Evolutionary conservation across 2,888 invertebrate species (phyloP), one percentile per base, ranked within the genome.

Genomic region (Carabus problematicus): DNA sequence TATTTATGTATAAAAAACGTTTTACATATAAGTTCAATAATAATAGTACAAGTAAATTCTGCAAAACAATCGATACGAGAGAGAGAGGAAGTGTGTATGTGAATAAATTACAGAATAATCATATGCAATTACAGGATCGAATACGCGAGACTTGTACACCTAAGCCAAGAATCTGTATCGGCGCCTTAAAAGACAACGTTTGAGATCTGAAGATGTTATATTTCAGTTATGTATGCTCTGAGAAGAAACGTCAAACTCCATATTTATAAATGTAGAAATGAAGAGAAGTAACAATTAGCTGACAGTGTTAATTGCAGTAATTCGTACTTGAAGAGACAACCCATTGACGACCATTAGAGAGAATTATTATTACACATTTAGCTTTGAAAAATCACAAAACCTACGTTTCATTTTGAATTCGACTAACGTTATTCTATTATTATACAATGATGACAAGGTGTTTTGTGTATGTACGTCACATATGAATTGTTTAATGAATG

Each of bases 1-100:
- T 79, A 79, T 79, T 80, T 77, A 78, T 79, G 79, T 79, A 80
- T 79, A 80, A 80, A 29, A 80, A 75, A 79, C 78, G 76, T 76
- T 77, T 78, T 79, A 79, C 79, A 80, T 73, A 60, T 69, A 68
- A 74, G 16, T 75, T 77, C 74, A 75, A 29, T 29, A 29, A 68
- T 68, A 76, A 79, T 75, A 76, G 75, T 78, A 79, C 77, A 78
- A 55, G 77, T 75, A 74, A 77, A 73, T 71, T 75, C 76, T 75
- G 76, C 75, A 76, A 77, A 29, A 75, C 73, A 69, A 75, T 60
- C 19, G 49, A 60, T 45, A 45, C 29, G 29, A 29, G 2, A 29
- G 52, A 52, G 16, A 19, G 14, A 52, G 9, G 52, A 19, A 9
- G 52, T 47, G 47, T 12, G 12, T 47, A 59, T 67, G 67, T 67